phyloP scores from a whole-genome alignment of 2,113 vertebrate species.

The Lichenostomus cassidix region DNA sequence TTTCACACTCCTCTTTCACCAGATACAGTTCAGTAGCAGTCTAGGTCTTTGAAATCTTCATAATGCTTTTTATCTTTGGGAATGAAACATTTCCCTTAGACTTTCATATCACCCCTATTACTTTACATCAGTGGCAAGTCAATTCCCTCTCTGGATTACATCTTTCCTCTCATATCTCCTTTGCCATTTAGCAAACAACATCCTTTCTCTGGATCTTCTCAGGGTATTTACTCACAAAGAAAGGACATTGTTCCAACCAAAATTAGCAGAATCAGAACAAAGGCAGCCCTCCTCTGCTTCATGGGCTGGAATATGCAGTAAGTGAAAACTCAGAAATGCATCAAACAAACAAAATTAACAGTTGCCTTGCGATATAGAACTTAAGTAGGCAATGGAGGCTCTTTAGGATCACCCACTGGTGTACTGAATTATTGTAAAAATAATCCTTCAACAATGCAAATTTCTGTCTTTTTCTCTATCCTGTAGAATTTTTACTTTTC shows the following conservation, averaged over 20 bases:
- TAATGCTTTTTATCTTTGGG: conserved; percentile 48
- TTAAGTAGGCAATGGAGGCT: not conserved
- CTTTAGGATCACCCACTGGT: not conserved
- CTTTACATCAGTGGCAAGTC: not conserved
- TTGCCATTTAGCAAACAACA: conserved; percentile 4
- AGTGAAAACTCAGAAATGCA: not conserved
- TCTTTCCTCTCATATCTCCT: not conserved
- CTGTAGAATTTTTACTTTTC: not conserved
- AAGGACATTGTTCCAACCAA: not conserved
- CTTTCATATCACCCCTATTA: conserved; percentile 33
- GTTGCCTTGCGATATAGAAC: not conserved
- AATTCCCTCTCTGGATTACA: conserved; percentile 46
- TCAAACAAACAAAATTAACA: not conserved
- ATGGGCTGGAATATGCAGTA: not conserved
- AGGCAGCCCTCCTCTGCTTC: not conserved
- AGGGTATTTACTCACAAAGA: not conserved
- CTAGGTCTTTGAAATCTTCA: conserved; percentile 45
- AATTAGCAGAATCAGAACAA: not conserved
- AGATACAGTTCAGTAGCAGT: conserved; percentile 9
- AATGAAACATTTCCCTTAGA: conserved; percentile 51
- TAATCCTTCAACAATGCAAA: not conserved
- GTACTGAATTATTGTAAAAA: not conserved
- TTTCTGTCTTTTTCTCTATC: not conserved
- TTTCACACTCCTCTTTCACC: conserved; percentile 22
- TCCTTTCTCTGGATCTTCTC: not conserved